These are phyloP conservation scores for Phyllostomus hastatus DNA, from an alignment of 2,113 vertebrate species.

Conservation along the genomic window DNA sequence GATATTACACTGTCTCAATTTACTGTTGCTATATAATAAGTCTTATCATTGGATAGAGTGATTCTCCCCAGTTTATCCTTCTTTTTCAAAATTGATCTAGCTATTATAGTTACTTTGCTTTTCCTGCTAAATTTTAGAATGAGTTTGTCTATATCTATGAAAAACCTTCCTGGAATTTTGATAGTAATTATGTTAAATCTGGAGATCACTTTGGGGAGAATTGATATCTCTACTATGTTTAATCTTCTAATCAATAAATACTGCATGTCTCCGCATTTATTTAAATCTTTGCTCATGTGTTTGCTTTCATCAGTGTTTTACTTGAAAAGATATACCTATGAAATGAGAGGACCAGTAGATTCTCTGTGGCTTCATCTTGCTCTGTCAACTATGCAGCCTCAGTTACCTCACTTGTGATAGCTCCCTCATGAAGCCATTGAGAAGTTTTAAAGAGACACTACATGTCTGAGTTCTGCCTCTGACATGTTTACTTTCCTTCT, in stretches of 20 bases:
- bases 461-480: background rate
- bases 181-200: no score
- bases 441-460: background rate
- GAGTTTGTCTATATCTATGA: background rate
- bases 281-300: background rate
- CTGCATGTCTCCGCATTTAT: background rate
- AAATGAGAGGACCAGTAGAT: background rate
- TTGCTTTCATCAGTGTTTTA: background rate
- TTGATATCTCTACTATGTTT: no score
- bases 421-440: background rate
- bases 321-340: background rate
- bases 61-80: background rate
- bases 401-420: background rate
- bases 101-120: background rate
- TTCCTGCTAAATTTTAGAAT: background rate
- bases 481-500: background rate
- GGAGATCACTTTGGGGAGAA: no score
- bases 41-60: background rate
- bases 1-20: background rate
- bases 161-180: no score
- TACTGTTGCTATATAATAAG: background rate
- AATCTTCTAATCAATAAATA: no score
- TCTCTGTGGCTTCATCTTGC: background rate
- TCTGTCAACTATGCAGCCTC: background rate
- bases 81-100: background rate